These are phyloP conservation scores for Oligia latruncula DNA, from an alignment of 2,888 invertebrate genomes.

Conservation along the genomic window DNA sequence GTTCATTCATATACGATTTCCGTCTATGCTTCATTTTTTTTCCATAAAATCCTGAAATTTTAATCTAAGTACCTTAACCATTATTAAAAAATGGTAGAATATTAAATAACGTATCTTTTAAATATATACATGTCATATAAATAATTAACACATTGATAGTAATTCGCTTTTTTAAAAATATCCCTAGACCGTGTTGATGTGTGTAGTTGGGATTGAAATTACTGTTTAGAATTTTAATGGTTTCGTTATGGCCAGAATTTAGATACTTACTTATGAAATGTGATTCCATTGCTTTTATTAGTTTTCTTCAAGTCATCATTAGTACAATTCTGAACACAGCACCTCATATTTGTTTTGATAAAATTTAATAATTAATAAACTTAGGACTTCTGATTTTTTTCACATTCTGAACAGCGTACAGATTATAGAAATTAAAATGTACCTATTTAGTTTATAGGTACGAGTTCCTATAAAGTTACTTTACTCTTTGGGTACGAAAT, in stretches of 20 bases:
- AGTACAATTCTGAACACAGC: slow-evolving; percentile 31
- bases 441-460: background rate
- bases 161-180: no score
- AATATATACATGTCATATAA: no score
- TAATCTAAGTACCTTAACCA: no score
- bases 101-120: no score
- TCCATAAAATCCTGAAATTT: no score
- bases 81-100: no score
- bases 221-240: background rate
- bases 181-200: no score
- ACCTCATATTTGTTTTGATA: slow-evolving; percentile 23
- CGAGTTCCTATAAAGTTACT: background rate
- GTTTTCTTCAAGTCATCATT: slow-evolving; percentile 38
- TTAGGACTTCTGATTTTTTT: background rate
- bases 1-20: no score
- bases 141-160: no score
- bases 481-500: background rate
- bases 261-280: slow-evolving; percentile 41
- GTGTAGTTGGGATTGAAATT: no score
- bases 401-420: background rate
- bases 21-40: no score
- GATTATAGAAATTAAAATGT: background rate
- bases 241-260: no score
- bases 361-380: background rate
- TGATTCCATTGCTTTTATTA: slow-evolving; percentile 38